Evolutionary conservation across 2,888 invertebrate species (phyloP).

Genomic region (Kuschelorhynchus macadamiae): DNA sequence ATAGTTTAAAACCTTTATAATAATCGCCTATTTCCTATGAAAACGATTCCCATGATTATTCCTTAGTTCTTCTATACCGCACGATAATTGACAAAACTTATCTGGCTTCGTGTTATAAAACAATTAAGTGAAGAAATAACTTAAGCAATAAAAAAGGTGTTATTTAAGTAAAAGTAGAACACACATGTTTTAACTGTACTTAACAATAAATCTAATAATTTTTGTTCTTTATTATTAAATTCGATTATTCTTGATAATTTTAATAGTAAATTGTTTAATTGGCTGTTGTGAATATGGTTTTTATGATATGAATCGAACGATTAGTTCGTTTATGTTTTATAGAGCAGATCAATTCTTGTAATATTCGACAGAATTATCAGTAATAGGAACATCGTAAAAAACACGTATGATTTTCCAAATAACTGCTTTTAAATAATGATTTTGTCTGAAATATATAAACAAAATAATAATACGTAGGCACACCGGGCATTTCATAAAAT

Average conservation of each 20-base stretch:
- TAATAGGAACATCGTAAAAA: too few species aligned
- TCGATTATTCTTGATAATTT: conserved; percentile 33
- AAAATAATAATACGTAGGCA: too few species aligned
- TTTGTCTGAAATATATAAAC: too few species aligned
- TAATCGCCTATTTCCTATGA: not conserved
- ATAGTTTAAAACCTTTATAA: not conserved
- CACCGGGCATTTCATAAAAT: too few species aligned
- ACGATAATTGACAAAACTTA: conserved; percentile 8
- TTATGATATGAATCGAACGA: conserved; percentile 24
- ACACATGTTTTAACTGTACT: conserved; percentile 37
- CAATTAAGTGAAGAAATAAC: conserved; percentile 34
- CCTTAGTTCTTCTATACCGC: not conserved
- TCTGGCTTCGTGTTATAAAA: conserved; percentile 32
- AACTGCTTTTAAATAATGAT: too few species aligned
- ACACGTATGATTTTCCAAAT: too few species aligned
- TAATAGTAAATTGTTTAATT: conserved; percentile 27
- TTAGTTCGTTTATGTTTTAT: conserved; percentile 10
- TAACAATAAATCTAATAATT: conserved; percentile 31
- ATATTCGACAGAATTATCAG: too few species aligned
- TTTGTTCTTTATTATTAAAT: conserved; percentile 32
- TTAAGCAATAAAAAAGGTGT: conserved; percentile 33
- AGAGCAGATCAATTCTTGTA: conserved; percentile 26
- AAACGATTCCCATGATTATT: too few species aligned
- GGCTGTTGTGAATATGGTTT: conserved; percentile 6
- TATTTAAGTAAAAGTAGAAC: conserved; percentile 43